These are phyloP conservation scores for Sarcophaga rosellei DNA, from an alignment of 2,888 invertebrate genomes.

Conservation along the genomic window DNA sequence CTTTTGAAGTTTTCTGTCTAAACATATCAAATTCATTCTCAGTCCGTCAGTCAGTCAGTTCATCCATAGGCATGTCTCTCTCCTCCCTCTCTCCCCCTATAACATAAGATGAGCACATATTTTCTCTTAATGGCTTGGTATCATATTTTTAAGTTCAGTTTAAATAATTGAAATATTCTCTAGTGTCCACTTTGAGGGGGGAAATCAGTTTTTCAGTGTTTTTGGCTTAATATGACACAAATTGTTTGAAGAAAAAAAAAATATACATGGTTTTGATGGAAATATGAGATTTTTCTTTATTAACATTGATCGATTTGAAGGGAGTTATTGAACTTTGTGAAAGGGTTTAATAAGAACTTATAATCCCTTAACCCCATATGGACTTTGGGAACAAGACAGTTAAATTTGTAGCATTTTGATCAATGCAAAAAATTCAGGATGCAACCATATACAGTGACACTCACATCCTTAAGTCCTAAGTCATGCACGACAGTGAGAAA, in stretches of 20 bases:
- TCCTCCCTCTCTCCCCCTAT: not conserved
- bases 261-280: conserved; percentile 50
- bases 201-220: not conserved
- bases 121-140: not conserved
- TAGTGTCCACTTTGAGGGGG: not conserved
- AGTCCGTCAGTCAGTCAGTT: conserved; percentile 11
- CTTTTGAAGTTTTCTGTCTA: conserved; percentile 60
- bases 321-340: too few species aligned
- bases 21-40: conserved; percentile 64
- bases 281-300: conserved; percentile 35
- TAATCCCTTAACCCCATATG: too few species aligned
- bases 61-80: too few species aligned
- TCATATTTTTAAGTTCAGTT: conserved; percentile 24
- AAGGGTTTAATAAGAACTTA: too few species aligned
- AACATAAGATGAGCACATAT: conserved; percentile 21
- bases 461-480: too few species aligned
- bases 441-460: too few species aligned
- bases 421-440: too few species aligned
- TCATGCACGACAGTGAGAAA: too few species aligned
- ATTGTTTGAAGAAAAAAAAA: not conserved
- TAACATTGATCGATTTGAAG: too few species aligned
- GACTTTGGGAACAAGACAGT: too few species aligned
- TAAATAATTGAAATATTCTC: not conserved
- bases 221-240: not conserved
- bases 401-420: too few species aligned